phyloP scores from a whole-genome alignment of 2,888 invertebrate species.

The Eustalomyia histrio region DNA sequence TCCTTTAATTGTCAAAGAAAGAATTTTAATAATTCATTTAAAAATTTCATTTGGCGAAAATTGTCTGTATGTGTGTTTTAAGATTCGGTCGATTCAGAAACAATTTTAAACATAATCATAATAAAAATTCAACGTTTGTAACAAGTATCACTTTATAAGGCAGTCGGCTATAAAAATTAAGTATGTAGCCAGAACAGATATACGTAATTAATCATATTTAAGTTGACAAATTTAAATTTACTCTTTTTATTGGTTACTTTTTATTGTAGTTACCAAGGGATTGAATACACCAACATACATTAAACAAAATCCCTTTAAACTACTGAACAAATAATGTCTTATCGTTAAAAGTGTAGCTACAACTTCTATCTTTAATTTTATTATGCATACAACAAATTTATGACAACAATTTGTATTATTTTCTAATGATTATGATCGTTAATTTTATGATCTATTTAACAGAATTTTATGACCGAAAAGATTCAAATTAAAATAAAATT shows the following conservation, averaged over 20 bases:
- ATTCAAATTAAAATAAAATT: conserved; percentile 56
- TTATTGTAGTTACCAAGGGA: neutral
- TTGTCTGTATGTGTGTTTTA: too few species aligned
- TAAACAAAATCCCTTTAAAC: neutral
- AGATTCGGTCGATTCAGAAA: too few species aligned
- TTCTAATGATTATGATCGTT: conserved; percentile 50
- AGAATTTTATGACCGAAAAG: conserved; percentile 55
- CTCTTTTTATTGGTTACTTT: neutral
- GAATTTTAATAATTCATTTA: too few species aligned
- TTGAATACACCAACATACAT: neutral
- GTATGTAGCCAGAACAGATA: too few species aligned
- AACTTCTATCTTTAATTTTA: neutral
- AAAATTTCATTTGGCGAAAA: too few species aligned
- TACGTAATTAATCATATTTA: conserved; percentile 7
- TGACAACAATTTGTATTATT: conserved; percentile 52
- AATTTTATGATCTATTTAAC: conserved; percentile 63
- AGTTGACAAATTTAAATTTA: conserved; percentile 3
- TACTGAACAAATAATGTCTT: neutral
- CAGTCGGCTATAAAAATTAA: too few species aligned
- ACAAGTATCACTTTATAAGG: too few species aligned
- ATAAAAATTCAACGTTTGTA: too few species aligned
- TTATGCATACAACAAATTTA: conserved; percentile 37
- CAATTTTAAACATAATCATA: too few species aligned
- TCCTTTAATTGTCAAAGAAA: too few species aligned
- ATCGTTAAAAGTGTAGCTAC: neutral